Percentiles rank a stretch among this genome's conserved stretches.
Conservation (phyloP, 1,140 invertebrate genomes). For the Bombyx mandarina region DNA sequence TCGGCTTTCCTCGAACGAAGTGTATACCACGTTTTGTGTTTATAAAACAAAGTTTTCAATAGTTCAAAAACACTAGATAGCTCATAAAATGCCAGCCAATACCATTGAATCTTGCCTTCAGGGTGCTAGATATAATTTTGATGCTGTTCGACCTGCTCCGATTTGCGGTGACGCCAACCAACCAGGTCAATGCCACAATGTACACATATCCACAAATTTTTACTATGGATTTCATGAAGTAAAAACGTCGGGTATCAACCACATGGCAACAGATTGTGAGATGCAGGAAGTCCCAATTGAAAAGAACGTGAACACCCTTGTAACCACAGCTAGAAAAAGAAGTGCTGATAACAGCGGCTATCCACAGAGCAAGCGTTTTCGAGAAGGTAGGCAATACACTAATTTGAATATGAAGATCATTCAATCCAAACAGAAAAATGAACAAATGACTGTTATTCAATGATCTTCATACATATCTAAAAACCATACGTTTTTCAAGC, state of each 20-base stretch:
- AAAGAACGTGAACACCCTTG: constrained; percentile 13
- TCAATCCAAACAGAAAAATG: constrained; percentile 20
- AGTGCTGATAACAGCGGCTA: constrained; percentile 42
- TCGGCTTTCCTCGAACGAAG: too few species aligned
- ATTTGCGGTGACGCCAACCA: constrained; percentile 48
- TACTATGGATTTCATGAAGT: constrained; percentile 56
- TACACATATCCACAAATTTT: constrained; percentile 59
- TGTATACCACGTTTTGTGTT: too few species aligned
- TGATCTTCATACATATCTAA: background rate
- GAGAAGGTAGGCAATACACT: constrained; percentile 48
- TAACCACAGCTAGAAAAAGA: constrained; percentile 41
- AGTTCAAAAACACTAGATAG: background rate
- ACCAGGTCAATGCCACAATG: constrained; percentile 49
- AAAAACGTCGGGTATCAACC: constrained; percentile 25
- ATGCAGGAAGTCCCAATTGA: constrained; percentile 35
- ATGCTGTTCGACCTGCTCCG: constrained; percentile 49
- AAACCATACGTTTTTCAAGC: too few species aligned
- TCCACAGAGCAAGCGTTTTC: constrained; percentile 48
- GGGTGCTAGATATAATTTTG: constrained; percentile 62
- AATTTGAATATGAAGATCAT: constrained; percentile 30
- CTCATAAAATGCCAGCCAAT: constrained; percentile 48
- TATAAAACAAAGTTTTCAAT: too few species aligned
- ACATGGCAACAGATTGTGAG: constrained; percentile 43
- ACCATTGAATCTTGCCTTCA: constrained; percentile 52
- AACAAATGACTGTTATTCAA: background rate